These are phyloP conservation scores for Spizaetus ornatus DNA, from an alignment of 2,113 vertebrate genomes.

Conservation along the genomic window DNA sequence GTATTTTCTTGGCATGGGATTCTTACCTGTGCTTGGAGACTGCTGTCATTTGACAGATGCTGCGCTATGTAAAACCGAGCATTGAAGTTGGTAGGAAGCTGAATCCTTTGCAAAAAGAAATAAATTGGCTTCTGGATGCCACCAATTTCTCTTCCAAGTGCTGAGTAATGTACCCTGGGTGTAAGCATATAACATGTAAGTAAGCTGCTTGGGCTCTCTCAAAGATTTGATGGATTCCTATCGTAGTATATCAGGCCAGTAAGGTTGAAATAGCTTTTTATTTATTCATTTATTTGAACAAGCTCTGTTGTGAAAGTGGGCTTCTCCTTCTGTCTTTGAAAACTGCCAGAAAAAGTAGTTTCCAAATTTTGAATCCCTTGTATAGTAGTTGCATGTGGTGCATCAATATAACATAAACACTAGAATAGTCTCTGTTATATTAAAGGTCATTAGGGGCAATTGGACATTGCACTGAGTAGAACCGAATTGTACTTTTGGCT, in stretches of 20 bases:
- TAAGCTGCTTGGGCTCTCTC: neutral
- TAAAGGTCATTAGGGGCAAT: neutral
- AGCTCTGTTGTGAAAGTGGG: neutral
- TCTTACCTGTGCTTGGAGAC: neutral
- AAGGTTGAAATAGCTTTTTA: neutral
- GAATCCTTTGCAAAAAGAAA: neutral
- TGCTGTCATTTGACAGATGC: neutral
- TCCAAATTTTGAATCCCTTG: neutral
- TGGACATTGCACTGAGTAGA: neutral
- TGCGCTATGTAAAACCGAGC: neutral
- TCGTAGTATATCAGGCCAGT: neutral
- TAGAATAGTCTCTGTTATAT: neutral
- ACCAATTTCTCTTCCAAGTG: neutral
- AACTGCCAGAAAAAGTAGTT: neutral
- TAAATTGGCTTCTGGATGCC: neutral
- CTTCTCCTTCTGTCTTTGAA: neutral
- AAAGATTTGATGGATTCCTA: neutral
- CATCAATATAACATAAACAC: neutral
- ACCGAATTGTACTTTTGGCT: neutral
- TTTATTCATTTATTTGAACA: neutral
- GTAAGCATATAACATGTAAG: neutral
- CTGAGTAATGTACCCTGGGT: neutral
- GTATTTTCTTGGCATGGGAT: neutral
- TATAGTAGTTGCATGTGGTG: rapidly evolving
- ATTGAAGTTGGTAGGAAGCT: neutral